These are phyloP conservation scores for Luehdorfia chinensis DNA, from an alignment of 1,140 invertebrate genomes.

Conservation along the genomic window DNA sequence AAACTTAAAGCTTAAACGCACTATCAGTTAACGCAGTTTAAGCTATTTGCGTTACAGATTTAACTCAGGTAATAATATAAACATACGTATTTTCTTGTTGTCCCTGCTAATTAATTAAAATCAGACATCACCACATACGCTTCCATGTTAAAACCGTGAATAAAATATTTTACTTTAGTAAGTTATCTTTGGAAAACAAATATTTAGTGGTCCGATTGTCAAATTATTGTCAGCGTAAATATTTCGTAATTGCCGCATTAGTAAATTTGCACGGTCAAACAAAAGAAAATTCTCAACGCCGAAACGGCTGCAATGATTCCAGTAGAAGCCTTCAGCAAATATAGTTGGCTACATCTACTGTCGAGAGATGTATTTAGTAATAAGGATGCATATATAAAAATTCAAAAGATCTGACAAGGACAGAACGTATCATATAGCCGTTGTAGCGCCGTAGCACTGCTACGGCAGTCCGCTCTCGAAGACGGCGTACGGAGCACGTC, in stretches of 20 bases:
- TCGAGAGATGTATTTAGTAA: constrained; percentile 42
- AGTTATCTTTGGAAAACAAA: too few relatives aligned
- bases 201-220: too few relatives aligned
- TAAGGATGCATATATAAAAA: constrained; percentile 28
- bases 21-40: too few relatives aligned
- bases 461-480: constrained; percentile 57
- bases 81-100: too few relatives aligned
- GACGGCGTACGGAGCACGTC: constrained; percentile 49
- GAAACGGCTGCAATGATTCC: constrained; percentile 62
- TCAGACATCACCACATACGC: too few relatives aligned
- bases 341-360: constrained; percentile 44
- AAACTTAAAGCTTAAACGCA: too few relatives aligned
- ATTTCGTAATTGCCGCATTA: neutral
- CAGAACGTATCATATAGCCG: constrained; percentile 15
- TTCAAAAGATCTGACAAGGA: constrained; percentile 27
- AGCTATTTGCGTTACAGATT: too few relatives aligned
- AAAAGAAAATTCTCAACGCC: constrained; percentile 50
- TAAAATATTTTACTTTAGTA: too few relatives aligned
- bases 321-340: constrained; percentile 53
- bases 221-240: too few relatives aligned
- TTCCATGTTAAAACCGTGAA: too few relatives aligned
- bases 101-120: too few relatives aligned
- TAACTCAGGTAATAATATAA: too few relatives aligned
- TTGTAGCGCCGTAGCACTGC: constrained; percentile 42
- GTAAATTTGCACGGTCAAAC: constrained; percentile 20